phyloP scores from a whole-genome alignment of 2,113 vertebrate species.

The Canis aureus region DNA sequence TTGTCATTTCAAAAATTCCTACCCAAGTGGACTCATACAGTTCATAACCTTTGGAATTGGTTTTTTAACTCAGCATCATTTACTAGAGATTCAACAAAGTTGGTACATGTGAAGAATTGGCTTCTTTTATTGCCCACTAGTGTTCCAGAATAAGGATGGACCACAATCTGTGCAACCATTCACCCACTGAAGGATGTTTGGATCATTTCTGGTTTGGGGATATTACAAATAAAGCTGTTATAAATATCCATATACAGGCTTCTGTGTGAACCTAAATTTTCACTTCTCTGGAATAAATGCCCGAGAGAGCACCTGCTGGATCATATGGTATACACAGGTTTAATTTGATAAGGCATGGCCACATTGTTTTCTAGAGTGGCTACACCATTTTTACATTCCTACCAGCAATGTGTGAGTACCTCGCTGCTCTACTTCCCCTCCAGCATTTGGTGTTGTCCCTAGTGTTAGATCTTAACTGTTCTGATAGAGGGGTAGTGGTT shows the following conservation, averaged over 20 bases:
- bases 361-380: neutral
- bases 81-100: neutral
- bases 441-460: neutral
- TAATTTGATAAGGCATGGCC: neutral
- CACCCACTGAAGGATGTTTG: neutral
- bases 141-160: neutral
- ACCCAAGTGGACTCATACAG: neutral
- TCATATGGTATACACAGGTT: neutral
- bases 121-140: neutral
- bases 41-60: neutral
- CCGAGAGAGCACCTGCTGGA: neutral
- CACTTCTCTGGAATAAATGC: neutral
- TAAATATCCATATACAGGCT: neutral
- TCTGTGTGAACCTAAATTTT: neutral
- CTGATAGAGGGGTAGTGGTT: rapidly evolving
- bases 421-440: too few relatives aligned
- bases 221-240: neutral
- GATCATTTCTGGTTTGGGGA: neutral
- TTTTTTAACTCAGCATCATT: neutral
- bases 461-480: neutral
- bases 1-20: neutral
- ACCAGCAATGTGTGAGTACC: neutral
- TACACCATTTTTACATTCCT: neutral
- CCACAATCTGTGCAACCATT: neutral
- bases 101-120: neutral